Evolutionary conservation across 2,113 vertebrate species (phyloP).

Genomic region (Prochilodus magdalenae): DNA sequence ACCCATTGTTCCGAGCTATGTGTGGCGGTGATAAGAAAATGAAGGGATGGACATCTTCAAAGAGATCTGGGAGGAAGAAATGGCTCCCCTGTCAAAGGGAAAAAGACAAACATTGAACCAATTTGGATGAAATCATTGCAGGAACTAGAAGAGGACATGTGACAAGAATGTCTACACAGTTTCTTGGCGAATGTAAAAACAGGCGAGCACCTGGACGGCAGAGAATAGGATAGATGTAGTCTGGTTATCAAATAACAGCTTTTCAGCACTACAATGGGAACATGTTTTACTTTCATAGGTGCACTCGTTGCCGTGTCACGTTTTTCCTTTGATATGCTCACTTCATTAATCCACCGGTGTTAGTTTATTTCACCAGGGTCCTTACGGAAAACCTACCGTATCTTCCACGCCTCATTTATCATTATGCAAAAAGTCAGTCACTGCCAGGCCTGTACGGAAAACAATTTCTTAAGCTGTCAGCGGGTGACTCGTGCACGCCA

Average conservation of each 20-base stretch:
- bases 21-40: constrained; percentile 43
- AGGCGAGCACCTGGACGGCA: not conserved
- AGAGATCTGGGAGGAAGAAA: constrained; percentile 37
- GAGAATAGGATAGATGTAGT: not conserved
- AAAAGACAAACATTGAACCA: constrained; percentile 49
- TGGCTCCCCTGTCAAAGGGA: constrained; percentile 14
- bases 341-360: not conserved
- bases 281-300: not conserved
- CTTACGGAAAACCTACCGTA: not conserved
- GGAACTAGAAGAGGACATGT: not conserved
- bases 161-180: not conserved
- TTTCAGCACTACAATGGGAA: not conserved
- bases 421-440: constrained; percentile 15
- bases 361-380: not conserved
- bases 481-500: constrained; percentile 8
- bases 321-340: constrained; percentile 3
- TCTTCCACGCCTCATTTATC: not conserved
- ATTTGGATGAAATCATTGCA: constrained; percentile 50
- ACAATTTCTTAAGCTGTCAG: constrained; percentile 49
- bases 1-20: constrained; percentile 20
- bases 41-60: constrained; percentile 44
- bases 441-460: constrained; percentile 21
- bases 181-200: not conserved
- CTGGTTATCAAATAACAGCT: not conserved
- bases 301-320: not conserved